Percentiles rank a stretch among this genome's conserved stretches.
Conservation (phyloP, 2,888 invertebrate species). For the Synanthedon vespiformis region DNA sequence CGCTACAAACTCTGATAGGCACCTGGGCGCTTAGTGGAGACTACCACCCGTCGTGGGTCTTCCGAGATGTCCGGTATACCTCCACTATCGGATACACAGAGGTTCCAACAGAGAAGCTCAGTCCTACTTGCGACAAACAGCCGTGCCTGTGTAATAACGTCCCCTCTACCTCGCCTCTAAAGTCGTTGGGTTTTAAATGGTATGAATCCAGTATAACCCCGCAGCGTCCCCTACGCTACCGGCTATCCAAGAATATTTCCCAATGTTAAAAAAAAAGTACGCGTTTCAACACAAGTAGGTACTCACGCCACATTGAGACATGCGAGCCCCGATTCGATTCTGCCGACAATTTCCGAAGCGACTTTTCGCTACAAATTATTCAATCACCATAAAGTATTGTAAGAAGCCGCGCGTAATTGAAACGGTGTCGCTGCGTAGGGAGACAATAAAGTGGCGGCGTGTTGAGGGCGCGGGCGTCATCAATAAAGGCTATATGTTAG, state of each 20-base stretch:
- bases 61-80: too few relatives aligned
- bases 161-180: too few relatives aligned
- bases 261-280: neutral
- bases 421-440: constrained; percentile 41
- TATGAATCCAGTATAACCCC: too few relatives aligned
- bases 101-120: too few relatives aligned
- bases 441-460: constrained; percentile 45
- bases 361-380: constrained; percentile 20
- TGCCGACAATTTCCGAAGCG: neutral
- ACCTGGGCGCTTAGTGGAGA: too few relatives aligned
- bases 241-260: too few relatives aligned
- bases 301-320: neutral
- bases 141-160: too few relatives aligned
- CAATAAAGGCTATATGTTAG: constrained; percentile 63
- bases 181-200: too few relatives aligned
- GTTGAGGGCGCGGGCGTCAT: constrained; percentile 46
- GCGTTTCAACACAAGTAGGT: neutral
- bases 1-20: constrained; percentile 14
- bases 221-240: too few relatives aligned
- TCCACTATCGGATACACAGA: too few relatives aligned
- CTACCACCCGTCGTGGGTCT: too few relatives aligned
- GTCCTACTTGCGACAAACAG: too few relatives aligned
- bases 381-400: constrained; percentile 41
- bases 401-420: constrained; percentile 49
- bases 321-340: neutral